Percentiles rank a stretch among this genome's conserved stretches.
These are phyloP conservation scores for Cyphomyrus discorhynchus DNA, from an alignment of 2,113 vertebrate species.

Conservation along the genomic window DNA sequence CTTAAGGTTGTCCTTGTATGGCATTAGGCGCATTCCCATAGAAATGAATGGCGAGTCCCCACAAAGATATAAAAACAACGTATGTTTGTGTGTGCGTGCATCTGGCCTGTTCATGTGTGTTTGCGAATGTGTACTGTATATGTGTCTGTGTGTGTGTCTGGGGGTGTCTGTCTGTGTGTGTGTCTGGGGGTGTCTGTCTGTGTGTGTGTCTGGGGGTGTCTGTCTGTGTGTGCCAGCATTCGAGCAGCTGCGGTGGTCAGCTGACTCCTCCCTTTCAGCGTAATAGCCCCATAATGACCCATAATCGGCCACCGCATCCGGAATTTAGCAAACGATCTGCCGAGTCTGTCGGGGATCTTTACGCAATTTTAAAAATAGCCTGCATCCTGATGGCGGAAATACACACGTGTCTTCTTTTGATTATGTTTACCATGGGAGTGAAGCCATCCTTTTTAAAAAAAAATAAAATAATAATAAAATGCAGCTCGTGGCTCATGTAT, in stretches of 20 bases:
- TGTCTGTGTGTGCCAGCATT: neutral
- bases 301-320: conserved; percentile 6
- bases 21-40: neutral
- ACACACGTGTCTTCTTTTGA: neutral
- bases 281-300: conserved; percentile 14
- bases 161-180: neutral
- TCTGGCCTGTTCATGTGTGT: neutral
- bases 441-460: neutral
- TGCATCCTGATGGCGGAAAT: neutral
- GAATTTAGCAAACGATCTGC: neutral
- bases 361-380: conserved; percentile 3
- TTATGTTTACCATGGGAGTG: neutral
- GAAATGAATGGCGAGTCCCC: neutral
- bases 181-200: neutral
- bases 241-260: neutral
- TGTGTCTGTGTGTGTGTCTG: neutral
- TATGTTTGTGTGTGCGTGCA: neutral
- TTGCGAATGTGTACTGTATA: neutral
- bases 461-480: neutral
- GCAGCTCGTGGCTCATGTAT: neutral
- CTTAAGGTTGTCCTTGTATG: neutral
- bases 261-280: neutral
- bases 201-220: too few relatives aligned
- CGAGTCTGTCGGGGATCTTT: neutral
- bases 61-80: neutral